Base-by-base conservation (phyloP, 1,140 invertebrate species). In the Drosophila navojoa region DNA sequence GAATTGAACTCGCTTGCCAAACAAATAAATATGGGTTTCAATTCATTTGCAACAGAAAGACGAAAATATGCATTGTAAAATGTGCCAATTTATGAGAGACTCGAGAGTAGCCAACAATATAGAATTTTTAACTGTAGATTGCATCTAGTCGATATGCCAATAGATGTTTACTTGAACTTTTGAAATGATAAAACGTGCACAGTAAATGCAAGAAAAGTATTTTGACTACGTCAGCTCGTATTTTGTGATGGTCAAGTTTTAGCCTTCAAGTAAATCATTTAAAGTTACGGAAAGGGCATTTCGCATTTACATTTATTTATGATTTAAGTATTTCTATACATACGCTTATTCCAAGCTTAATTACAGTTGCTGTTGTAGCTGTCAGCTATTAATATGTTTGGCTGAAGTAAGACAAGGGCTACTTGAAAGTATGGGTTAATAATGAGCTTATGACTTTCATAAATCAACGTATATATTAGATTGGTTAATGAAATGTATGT, bases 21-120 rank as follows among this genome's bases (percentile, higher is more conserved):
- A 59, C 35, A 70, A 74, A 74, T 70, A 74, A 63, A 70, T 58
- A 74, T 19, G 45, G 52, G 52, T 27, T 29, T 38, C 53, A 52
- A 63, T 62, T 44, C 58, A 57, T 62, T 74, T 70, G 32, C 45
- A 69, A 32, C 44, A 38, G 47, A 53, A 61, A 45, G 40, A 13
- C 9, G 19, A 44, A 47, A 61, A 55, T 73, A 32, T 45, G 27
- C 45, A 29, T 32, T 63, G 38, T 63, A 70, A 71, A 75, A 75
- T 63, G 16, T 54, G 22, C 22, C 58, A 71, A 71, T 75, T 75
- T 59, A 71, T 75, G 58, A 27, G 25, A 40, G 40, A 32, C 45
- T 50, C 53, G 13, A 58, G 45, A 22, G 27, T 50, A 29, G 15
- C 15, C 27, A 49, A 22, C 44, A 49, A 22, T 32, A 7, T 9